Conservation (phyloP, 2,797 vertebrate species). For the Hirundo rustica region DNA sequence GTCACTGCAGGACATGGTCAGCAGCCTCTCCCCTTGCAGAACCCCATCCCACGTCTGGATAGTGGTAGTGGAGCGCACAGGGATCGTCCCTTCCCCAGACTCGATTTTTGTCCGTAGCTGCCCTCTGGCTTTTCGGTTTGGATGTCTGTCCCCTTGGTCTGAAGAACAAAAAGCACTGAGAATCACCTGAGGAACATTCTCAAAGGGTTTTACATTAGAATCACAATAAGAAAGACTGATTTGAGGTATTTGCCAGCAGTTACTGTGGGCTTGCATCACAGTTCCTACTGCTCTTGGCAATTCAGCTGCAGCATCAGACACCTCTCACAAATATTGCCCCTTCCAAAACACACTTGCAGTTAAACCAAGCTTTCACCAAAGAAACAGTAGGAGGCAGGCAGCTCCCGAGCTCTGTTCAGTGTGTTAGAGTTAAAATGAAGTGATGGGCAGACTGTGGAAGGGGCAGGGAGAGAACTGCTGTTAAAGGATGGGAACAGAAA, state of each 20-base stretch:
- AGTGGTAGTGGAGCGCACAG: conserved; percentile 90
- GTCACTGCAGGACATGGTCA: conserved; percentile 99
- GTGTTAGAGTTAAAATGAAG: neutral
- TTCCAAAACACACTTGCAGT: neutral
- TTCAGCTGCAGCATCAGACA: neutral
- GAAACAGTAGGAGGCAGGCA: neutral
- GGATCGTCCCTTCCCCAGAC: conserved; percentile 96
- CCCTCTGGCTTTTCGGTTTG: conserved; percentile 93
- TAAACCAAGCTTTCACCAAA: neutral
- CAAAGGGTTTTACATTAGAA: neutral
- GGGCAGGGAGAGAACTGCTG: neutral
- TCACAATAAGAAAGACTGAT: neutral
- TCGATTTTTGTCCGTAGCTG: conserved; percentile 96
- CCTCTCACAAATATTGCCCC: neutral
- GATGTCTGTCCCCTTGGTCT: conserved; percentile 96
- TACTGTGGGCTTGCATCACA: neutral
- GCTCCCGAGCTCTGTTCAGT: neutral
- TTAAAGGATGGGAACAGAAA: neutral
- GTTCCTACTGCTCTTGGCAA: neutral
- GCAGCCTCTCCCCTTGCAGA: conserved; percentile 91
- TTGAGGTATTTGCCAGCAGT: neutral
- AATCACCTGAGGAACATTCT: neutral
- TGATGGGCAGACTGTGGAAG: neutral
- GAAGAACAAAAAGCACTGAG: neutral
- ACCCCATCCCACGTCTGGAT: conserved; percentile 98